phyloP scores from a whole-genome alignment of 2,888 invertebrate genomes.

The Microctonus aethiopoides region DNA sequence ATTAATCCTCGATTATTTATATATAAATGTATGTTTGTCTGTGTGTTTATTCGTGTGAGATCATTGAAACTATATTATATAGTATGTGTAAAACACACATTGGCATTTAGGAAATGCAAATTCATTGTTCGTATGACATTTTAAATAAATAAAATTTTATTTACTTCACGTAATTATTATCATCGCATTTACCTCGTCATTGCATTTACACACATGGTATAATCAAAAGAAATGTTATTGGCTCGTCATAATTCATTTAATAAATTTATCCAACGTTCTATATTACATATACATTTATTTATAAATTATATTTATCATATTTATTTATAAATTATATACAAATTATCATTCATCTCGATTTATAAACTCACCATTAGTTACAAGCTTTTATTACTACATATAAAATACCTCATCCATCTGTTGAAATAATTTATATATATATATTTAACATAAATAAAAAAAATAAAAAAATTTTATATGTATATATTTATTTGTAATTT shows the following conservation, averaged over 20 bases:
- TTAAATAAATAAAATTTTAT: constrained; percentile 34
- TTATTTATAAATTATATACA: too few species aligned
- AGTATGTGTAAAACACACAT: constrained; percentile 45
- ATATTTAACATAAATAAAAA: too few species aligned
- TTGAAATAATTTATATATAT: too few species aligned
- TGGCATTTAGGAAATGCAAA: constrained; percentile 57
- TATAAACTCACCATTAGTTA: too few species aligned
- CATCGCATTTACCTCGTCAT: constrained; percentile 2
- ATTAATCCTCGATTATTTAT: too few species aligned
- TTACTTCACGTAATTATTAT: not conserved
- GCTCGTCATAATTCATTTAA: not conserved
- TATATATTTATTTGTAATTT: too few species aligned
- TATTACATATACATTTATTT: not conserved
- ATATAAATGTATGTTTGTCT: not conserved
- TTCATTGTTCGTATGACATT: constrained; percentile 51
- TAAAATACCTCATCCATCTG: too few species aligned
- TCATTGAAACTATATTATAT: constrained; percentile 14
- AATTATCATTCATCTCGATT: too few species aligned
- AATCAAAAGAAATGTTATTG: constrained; percentile 4
- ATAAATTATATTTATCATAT: too few species aligned
- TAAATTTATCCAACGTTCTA: not conserved
- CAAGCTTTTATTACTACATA: too few species aligned
- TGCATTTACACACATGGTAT: constrained; percentile 8
- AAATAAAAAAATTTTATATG: too few species aligned
- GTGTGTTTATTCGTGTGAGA: not conserved